These are phyloP conservation scores for Ellobius talpinus DNA, from an alignment of 2,113 vertebrate species.

Conservation along the genomic window DNA sequence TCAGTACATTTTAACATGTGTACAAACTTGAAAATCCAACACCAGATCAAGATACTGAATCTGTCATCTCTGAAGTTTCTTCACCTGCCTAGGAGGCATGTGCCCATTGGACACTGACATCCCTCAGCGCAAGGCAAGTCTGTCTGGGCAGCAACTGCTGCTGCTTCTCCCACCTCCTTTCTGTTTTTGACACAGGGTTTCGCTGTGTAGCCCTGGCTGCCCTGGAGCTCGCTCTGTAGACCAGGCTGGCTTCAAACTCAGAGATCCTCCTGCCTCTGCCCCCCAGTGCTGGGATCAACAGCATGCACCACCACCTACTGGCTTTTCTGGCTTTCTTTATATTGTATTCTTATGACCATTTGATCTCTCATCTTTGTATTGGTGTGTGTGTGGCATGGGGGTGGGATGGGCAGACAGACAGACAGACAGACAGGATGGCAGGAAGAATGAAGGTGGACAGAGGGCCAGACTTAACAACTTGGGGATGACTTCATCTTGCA, in stretches of 20 bases:
- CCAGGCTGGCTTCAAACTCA: neutral
- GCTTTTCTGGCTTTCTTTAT: neutral
- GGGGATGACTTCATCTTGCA: neutral
- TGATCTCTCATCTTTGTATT: neutral
- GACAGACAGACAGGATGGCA: neutral
- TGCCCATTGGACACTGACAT: neutral
- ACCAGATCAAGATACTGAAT: neutral
- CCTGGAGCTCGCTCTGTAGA: neutral
- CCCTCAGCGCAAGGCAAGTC: neutral
- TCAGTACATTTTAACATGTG: neutral
- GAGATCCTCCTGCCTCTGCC: neutral
- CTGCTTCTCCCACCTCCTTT: neutral
- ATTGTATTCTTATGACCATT: neutral
- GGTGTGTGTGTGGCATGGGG: neutral
- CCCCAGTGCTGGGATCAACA: neutral
- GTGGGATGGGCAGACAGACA: neutral
- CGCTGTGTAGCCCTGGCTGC: neutral
- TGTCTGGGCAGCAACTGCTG: neutral
- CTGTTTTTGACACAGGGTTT: neutral
- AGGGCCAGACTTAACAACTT: neutral
- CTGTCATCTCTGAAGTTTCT: neutral
- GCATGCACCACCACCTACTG: neutral
- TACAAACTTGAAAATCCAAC: neutral
- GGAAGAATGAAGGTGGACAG: neutral
- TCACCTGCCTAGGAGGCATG: neutral